Percentiles rank a stretch among this genome's conserved stretches.
These are phyloP conservation scores for Stenopsyche tienmushanensis DNA, from an alignment of 1,140 invertebrate genomes.

Conservation along the genomic window DNA sequence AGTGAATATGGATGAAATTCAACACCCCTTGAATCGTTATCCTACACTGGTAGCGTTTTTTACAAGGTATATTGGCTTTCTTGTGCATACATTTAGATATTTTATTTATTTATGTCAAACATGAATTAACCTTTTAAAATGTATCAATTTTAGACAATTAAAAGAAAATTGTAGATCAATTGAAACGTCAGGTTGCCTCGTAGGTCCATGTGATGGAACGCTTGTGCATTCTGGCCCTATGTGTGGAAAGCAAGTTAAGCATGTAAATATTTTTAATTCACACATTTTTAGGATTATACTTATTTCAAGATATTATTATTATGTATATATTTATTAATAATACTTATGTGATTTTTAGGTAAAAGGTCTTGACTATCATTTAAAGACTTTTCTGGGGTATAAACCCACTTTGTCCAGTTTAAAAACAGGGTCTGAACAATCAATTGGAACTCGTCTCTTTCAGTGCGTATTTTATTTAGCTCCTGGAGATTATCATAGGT, in stretches of 20 bases:
- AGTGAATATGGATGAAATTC: slow-evolving; percentile 79
- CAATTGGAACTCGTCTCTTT: slow-evolving; percentile 61
- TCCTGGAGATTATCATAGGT: slow-evolving; percentile 96
- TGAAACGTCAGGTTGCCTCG: slow-evolving; percentile 62
- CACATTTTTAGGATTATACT: too few relatives aligned
- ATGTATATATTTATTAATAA: too few relatives aligned
- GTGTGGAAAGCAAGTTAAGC: slow-evolving; percentile 72
- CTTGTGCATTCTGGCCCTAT: slow-evolving; percentile 77
- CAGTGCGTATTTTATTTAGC: slow-evolving; percentile 92
- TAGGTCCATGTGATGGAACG: slow-evolving; percentile 83
- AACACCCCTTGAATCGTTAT: slow-evolving; percentile 48
- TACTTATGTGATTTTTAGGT: too few relatives aligned
- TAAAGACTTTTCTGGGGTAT: slow-evolving; percentile 70
- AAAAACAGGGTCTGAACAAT: slow-evolving; percentile 50
- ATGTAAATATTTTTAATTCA: slow-evolving; percentile 48
- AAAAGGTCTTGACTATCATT: slow-evolving; percentile 83
- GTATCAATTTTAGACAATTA: slow-evolving; percentile 49
- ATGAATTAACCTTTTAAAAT: background rate
- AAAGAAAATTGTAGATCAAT: slow-evolving; percentile 72
- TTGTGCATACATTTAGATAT: background rate
- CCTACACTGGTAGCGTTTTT: slow-evolving; percentile 79
- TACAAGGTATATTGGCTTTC: slow-evolving; percentile 55
- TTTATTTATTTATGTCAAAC: background rate
- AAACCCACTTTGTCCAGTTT: slow-evolving; percentile 51
- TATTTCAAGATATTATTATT: too few relatives aligned